A percentile compares a stretch with the other conserved stretches of the same genome.
These are phyloP conservation scores for Drosophila bocqueti DNA, from an alignment of 1,140 invertebrate species.

Conservation along the genomic window DNA sequence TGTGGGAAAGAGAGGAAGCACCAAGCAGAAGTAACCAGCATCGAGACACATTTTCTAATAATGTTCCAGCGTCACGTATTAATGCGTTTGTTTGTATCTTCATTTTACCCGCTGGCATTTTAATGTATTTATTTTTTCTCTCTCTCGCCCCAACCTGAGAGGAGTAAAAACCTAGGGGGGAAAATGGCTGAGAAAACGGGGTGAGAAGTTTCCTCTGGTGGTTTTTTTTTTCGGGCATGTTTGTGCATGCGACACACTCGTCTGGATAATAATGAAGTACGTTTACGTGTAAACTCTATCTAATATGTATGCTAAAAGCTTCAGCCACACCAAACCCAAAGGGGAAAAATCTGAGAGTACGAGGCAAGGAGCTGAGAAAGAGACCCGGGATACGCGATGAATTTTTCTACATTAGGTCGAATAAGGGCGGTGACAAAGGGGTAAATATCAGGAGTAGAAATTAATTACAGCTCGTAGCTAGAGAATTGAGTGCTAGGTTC, in stretches of 20 bases:
- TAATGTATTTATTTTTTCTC: constrained; percentile 74
- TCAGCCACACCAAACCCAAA: constrained; percentile 15
- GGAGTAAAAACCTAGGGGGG: constrained; percentile 17
- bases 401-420: constrained; percentile 37
- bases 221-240: constrained; percentile 51
- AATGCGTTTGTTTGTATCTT: constrained; percentile 85
- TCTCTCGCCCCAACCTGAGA: neutral
- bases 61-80: constrained; percentile 82
- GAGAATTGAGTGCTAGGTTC: constrained; percentile 17
- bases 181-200: constrained; percentile 11
- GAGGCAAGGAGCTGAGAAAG: neutral
- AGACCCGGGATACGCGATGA: constrained; percentile 6
- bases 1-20: constrained; percentile 25
- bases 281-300: constrained; percentile 68
- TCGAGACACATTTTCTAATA: constrained; percentile 84
- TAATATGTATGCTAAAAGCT: constrained; percentile 68
- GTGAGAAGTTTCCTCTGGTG: constrained; percentile 23
- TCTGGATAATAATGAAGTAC: constrained; percentile 67
- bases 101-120: constrained; percentile 83
- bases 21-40: constrained; percentile 67
- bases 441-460: constrained; percentile 30
- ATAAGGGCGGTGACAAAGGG: constrained; percentile 21
- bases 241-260: constrained; percentile 65
- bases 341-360: constrained; percentile 22
- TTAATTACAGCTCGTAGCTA: constrained; percentile 38